Evolutionary conservation across 2,888 invertebrate species (phyloP), one percentile per base, ranked within the genome.

Genomic region (Torymus auratus): DNA sequence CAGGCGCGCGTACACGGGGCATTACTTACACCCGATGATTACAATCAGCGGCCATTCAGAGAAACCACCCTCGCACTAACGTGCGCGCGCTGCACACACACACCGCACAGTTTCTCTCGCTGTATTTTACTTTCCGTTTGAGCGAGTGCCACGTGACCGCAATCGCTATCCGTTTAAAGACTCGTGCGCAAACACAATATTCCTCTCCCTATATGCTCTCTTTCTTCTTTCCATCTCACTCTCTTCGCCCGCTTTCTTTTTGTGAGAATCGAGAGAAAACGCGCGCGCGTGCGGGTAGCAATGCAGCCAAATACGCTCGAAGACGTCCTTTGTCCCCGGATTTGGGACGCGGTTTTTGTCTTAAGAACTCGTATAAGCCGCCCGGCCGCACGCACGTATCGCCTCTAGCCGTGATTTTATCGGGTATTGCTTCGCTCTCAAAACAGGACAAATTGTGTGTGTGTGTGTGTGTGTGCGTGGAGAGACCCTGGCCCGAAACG

Each of bases 41-140:
- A 88, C 90, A 91, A 91, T 91, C 91, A 90, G 88, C 87, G 87
- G 86, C 88, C 86, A 91, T 91, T 90, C 90, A 90, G 86, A 86
- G 88, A 87, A 90, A 88, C 85, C 87, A 89, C 87, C 88, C 87
- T 86, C 86, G 85, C 84, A 79, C 83, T 84, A 84, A 82, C 84
- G 84, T 83, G 56, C 77, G 77, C 15, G 62, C 73, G 28, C 72
- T 17, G 62, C 73, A n/a, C 72, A 62, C 55, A 41, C 67, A 55
- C 62, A 11, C 62, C 28, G 15, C 58, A 15, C 23, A 23, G 11
- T 69, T 41, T 65, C 64, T 50, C 86, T 86, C 86, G 55, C 28
- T 61, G 71, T 88, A 88, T 89, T 89, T 89, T 88, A 88, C 87
- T 89, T 88, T 87, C 84, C 86, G 85, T 86, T 84, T 85, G 88